phyloP scores from a whole-genome alignment of 1,140 invertebrate species.

The Bicyclus anynana region DNA sequence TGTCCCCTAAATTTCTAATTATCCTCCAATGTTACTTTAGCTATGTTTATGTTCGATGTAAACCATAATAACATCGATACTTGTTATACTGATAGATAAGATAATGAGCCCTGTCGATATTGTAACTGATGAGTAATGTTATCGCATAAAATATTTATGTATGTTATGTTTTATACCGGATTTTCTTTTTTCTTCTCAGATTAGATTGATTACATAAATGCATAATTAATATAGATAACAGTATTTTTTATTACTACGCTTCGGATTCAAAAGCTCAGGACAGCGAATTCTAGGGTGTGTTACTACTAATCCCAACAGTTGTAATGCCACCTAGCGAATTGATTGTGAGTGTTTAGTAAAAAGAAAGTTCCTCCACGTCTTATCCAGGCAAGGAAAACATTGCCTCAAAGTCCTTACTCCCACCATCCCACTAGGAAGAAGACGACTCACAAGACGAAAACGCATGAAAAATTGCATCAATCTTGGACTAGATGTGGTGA shows the following conservation, averaged over 20 bases:
- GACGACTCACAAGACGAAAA: too few relatives aligned
- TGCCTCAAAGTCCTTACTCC: too few relatives aligned
- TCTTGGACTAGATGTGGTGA: too few relatives aligned
- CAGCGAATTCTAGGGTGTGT: too few relatives aligned
- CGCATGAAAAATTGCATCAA: too few relatives aligned
- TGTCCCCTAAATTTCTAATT: slow-evolving; percentile 22
- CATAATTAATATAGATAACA: neutral
- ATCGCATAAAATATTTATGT: slow-evolving; percentile 38
- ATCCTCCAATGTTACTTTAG: slow-evolving; percentile 33
- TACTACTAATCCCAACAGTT: too few relatives aligned
- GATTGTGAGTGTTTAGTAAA: too few relatives aligned
- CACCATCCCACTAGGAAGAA: too few relatives aligned
- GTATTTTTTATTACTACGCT: neutral
- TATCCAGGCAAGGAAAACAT: too few relatives aligned
- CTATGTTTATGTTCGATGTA: slow-evolving; percentile 24
- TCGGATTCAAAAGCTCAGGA: too few relatives aligned
- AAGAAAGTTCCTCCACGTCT: too few relatives aligned
- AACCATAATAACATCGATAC: slow-evolving; percentile 34
- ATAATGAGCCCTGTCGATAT: slow-evolving; percentile 35
- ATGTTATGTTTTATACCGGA: slow-evolving; percentile 16
- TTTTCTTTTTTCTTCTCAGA: slow-evolving; percentile 3
- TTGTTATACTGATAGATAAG: slow-evolving; percentile 42
- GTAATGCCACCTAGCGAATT: too few relatives aligned
- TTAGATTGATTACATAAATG: neutral
- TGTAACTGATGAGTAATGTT: slow-evolving; percentile 49